Evolutionary conservation across 2,888 invertebrate genomes (phyloP).

Genomic region (Lacanobia wlatinum): DNA sequence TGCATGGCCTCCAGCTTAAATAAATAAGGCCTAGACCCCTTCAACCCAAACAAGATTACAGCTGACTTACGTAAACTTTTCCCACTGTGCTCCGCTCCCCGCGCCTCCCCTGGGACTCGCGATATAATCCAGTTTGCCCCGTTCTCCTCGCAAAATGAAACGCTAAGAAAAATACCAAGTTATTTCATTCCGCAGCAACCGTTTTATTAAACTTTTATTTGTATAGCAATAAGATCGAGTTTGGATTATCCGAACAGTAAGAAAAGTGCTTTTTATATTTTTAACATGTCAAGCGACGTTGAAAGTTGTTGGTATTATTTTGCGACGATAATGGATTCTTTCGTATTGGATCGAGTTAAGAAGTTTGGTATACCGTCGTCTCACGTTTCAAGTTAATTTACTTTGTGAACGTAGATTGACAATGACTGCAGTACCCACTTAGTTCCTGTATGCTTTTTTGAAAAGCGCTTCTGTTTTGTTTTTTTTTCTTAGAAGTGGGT

Average conservation of each 20-base stretch:
- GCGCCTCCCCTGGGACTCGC: conserved; percentile 73
- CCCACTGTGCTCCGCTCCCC: conserved; percentile 66
- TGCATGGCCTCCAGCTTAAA: conserved; percentile 54
- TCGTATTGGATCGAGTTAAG: conserved; percentile 33
- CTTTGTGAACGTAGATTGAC: not conserved
- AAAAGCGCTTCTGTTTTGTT: not conserved
- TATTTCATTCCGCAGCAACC: conserved; percentile 28
- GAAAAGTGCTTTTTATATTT: conserved; percentile 35
- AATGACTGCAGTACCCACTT: not conserved
- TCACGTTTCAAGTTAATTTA: conserved; percentile 28
- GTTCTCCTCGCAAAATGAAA: conserved; percentile 79
- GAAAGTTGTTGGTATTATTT: conserved; percentile 55
- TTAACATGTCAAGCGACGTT: conserved; percentile 40
- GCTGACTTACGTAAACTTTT: conserved; percentile 80
- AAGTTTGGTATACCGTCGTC: not conserved
- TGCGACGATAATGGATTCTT: conserved; percentile 64
- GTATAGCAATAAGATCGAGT: conserved; percentile 33
- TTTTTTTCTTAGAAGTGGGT: not conserved
- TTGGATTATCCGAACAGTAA: conserved; percentile 44
- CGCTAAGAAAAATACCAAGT: conserved; percentile 60
- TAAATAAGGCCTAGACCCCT: conserved; percentile 64
- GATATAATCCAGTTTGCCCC: conserved; percentile 86
- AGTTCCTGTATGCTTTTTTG: not conserved
- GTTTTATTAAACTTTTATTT: conserved; percentile 56
- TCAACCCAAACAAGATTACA: conserved; percentile 81